phyloP scores from a whole-genome alignment of 2,113 vertebrate species.

The Thunnus maccoyii region DNA sequence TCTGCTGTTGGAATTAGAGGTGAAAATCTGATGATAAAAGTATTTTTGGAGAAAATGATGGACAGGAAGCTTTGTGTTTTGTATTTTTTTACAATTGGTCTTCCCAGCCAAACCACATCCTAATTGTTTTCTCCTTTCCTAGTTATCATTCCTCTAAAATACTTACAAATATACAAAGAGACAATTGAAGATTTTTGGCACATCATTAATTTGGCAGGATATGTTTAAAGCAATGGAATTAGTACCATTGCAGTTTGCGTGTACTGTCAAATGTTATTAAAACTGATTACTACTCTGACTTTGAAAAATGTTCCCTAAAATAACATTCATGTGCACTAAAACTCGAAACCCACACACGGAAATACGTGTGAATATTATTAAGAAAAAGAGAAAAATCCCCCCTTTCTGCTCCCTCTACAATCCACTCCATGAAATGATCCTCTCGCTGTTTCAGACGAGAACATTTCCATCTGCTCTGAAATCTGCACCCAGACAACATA shows the following conservation, averaged over 20 bases:
- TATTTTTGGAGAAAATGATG: background rate
- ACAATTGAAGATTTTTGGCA: background rate
- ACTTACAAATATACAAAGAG: background rate
- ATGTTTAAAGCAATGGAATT: background rate
- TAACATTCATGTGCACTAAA: constrained; percentile 36
- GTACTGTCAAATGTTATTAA: background rate
- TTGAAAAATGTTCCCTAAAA: constrained; percentile 33
- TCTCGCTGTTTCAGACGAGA: constrained; percentile 27
- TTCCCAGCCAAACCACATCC: background rate
- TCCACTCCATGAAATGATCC: constrained; percentile 60
- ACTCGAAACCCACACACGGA: constrained; percentile 53
- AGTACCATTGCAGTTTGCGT: background rate
- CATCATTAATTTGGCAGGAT: background rate
- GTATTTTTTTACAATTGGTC: background rate
- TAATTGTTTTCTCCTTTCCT: background rate
- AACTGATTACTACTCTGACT: constrained; percentile 19
- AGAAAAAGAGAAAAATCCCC: constrained; percentile 38
- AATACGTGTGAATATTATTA: constrained; percentile 55
- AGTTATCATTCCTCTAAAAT: background rate
- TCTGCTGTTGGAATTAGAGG: constrained; percentile 4
- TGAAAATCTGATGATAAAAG: constrained; percentile 1
- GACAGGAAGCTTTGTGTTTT: constrained; percentile 5
- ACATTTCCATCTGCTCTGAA: constrained; percentile 43
- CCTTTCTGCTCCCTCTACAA: constrained; percentile 18
- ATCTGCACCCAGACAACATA: constrained; percentile 2